Conservation (phyloP, 2,888 invertebrate genomes). For the Mactromeris polynyma region DNA sequence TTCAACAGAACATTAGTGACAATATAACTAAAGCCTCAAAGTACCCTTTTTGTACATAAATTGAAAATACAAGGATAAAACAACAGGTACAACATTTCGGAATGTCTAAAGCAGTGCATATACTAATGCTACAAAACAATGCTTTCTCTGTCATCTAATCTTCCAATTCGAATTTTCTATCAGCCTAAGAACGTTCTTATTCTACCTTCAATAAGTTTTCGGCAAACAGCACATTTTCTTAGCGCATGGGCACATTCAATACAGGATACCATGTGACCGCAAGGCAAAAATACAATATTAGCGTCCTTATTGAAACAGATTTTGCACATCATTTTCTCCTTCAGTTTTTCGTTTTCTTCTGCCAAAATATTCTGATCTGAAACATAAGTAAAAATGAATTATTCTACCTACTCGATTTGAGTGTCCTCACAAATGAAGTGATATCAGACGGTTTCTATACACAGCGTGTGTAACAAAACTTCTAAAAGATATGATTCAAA, state of each 20-base stretch:
- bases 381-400: not conserved
- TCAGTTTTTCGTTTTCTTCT: conserved; percentile 26
- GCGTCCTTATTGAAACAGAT: conserved; percentile 35
- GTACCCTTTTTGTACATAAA: too few relatives aligned
- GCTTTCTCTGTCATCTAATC: too few relatives aligned
- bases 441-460: not conserved
- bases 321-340: conserved; percentile 21
- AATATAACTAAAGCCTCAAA: too few relatives aligned
- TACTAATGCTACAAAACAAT: too few relatives aligned
- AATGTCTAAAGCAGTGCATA: too few relatives aligned
- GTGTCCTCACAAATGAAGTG: not conserved
- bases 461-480: not conserved
- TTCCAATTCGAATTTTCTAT: not conserved
- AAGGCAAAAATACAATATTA: conserved; percentile 27
- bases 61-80: too few relatives aligned
- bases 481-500: not conserved
- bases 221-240: conserved; percentile 37
- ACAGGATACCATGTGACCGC: conserved; percentile 32
- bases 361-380: conserved; percentile 6
- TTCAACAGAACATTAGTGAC: too few relatives aligned
- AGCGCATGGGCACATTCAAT: conserved; percentile 21
- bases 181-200: not conserved
- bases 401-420: not conserved
- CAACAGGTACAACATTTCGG: too few relatives aligned
- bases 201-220: conserved; percentile 22